Conservation (phyloP, 2,888 invertebrate species). For the Noctua comes region DNA sequence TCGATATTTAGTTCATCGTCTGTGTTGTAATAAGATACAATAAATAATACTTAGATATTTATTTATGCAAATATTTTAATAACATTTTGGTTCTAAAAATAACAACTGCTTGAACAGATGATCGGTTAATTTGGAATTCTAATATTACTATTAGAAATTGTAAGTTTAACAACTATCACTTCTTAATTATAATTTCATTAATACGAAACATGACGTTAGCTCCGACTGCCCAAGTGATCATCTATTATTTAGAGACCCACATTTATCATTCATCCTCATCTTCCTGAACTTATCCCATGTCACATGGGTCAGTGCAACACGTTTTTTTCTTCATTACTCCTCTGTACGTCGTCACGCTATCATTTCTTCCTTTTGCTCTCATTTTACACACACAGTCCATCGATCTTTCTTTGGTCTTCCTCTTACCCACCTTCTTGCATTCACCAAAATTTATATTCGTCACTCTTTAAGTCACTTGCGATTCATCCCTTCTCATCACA, state of each 20-base stretch:
- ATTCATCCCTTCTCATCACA: neutral
- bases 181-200: neutral
- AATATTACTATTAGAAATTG: conserved; percentile 4
- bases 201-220: no score
- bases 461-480: neutral
- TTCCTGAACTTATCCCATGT: neutral
- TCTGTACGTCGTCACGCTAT: neutral
- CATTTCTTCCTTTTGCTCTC: neutral
- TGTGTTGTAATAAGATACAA: no score
- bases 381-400: neutral
- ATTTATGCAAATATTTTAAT: no score
- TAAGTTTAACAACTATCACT: neutral
- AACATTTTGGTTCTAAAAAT: neutral
- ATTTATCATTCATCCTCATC: neutral
- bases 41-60: neutral
- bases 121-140: neutral
- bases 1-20: no score
- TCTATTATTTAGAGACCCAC: neutral
- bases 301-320: no score
- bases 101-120: neutral
- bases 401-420: neutral
- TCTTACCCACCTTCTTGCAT: neutral
- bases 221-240: no score
- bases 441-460: neutral
- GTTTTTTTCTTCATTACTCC: no score